A percentile compares a stretch with the other conserved stretches of the same genome.
These are phyloP conservation scores for Myanophis thanlyinensis DNA, from an alignment of 2,113 vertebrate species.

Conservation along the genomic window DNA sequence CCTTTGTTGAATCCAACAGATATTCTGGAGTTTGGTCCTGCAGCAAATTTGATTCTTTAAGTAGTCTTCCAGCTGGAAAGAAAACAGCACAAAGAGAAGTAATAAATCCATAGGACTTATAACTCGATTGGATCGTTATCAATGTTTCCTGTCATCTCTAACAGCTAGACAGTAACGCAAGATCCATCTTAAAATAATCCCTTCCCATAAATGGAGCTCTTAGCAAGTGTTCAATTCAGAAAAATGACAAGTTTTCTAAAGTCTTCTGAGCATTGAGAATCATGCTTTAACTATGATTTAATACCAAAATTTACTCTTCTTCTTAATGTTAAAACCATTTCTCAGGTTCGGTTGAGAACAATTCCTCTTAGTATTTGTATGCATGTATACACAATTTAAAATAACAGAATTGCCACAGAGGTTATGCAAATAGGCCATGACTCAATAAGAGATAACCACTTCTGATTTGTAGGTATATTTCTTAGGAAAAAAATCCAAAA, in stretches of 20 bases:
- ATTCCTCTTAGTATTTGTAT: constrained; percentile 15
- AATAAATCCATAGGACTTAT: constrained; percentile 33
- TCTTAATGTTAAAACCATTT: not conserved
- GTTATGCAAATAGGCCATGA: not conserved
- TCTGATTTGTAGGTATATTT: not conserved
- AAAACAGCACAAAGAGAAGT: constrained; percentile 23
- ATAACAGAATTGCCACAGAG: not conserved
- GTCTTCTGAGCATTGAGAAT: constrained; percentile 30
- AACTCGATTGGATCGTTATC: constrained; percentile 54
- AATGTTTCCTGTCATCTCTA: constrained; percentile 44
- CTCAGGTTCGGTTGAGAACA: not conserved
- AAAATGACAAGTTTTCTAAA: constrained; percentile 31
- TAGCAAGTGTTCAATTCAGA: constrained; percentile 33
- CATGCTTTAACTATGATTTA: not conserved
- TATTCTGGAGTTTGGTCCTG: not conserved
- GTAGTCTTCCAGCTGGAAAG: not conserved
- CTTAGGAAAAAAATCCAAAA: not conserved
- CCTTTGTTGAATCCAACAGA: not conserved
- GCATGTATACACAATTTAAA: not conserved
- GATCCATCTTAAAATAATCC: constrained; percentile 30
- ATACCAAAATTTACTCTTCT: not conserved
- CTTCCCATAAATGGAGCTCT: constrained; percentile 54
- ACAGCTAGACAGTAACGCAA: constrained; percentile 29
- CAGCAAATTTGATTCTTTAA: not conserved
- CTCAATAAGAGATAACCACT: not conserved